phyloP scores from a whole-genome alignment of 2,888 invertebrate genomes.

The Panzeria rudis region DNA sequence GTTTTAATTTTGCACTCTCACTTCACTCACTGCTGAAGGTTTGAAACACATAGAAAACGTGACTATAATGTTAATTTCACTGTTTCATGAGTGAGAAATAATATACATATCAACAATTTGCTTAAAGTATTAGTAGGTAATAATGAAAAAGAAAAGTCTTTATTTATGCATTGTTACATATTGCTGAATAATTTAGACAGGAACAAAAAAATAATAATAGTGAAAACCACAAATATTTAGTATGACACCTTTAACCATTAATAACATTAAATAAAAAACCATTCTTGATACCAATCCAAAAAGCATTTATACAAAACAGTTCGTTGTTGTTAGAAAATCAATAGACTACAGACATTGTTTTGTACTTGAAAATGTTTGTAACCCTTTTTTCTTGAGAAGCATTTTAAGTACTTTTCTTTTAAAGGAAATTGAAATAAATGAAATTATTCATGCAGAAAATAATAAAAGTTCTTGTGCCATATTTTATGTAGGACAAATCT shows the following conservation, averaged over 20 bases:
- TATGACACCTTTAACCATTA: slow-evolving; percentile 10
- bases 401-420: slow-evolving; percentile 2
- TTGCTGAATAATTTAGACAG: background rate
- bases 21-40: background rate
- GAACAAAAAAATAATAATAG: slow-evolving; percentile 4
- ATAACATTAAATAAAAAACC: background rate
- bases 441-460: slow-evolving; percentile 13
- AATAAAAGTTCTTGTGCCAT: slow-evolving; percentile 18
- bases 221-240: background rate
- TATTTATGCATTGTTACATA: slow-evolving; percentile 21
- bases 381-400: slow-evolving; percentile 19
- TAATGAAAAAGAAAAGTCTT: slow-evolving; percentile 36
- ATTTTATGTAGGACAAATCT: slow-evolving; percentile 14
- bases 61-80: slow-evolving; percentile 40
- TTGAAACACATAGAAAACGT: slow-evolving; percentile 25
- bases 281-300: background rate
- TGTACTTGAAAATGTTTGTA: slow-evolving; percentile 8
- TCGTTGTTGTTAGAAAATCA: slow-evolving; percentile 26
- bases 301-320: background rate
- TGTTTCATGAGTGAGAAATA: background rate
- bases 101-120: slow-evolving; percentile 37
- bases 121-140: background rate
- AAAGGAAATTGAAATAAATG: slow-evolving; percentile 10
- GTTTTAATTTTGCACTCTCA: background rate
- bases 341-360: slow-evolving; percentile 36